Evolutionary conservation across 2,797 vertebrate species (phyloP), one percentile per base, ranked within the genome.

Genomic region (Mionectes olivaceus): DNA sequence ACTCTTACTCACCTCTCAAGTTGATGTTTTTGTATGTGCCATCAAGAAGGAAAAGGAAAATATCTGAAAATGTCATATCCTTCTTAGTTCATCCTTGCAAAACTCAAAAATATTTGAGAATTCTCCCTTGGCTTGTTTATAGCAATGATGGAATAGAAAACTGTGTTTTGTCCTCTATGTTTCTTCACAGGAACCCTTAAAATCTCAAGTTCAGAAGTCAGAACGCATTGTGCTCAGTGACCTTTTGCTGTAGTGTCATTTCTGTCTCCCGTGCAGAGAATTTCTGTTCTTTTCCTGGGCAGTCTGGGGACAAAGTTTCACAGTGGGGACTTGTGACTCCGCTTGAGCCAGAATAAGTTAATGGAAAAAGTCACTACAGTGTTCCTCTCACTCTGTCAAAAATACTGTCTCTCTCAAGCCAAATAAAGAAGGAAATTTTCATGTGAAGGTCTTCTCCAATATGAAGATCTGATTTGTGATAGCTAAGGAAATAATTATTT

Each of bases 191-290:
- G 35, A 90, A n/a, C 50, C 53, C 59, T 95, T 87, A 35, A 93
- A 89, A 90, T 22, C 84, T 55, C 56, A 39, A 44, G 81, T 79
- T 91, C 49, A 94, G 81, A 61, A 94, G 24, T 47, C 89, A 93
- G 89, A 95, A 78, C 87, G 71, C 10, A 22, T 41, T 69, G 78
- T 90, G 50, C 59, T 95, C 82, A 87, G 69, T 95, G 96, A 93
- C 83, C 92, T 97, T 96, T 95, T 18, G 32, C 25, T 63, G 28
- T 22, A 19, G 28, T 19, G 64, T 80, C 52, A 12, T 43, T 90
- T 84, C 64, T 53, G 49, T 41, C 82, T 91, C 35, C 74, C 74
- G 78, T 39, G 41, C 12, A 47, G 75, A 28, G 68, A 64, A 80
- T 68, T 49, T 76, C 30, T 93, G 35, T 1, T 60, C 44, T 50